Evolutionary conservation across 2,113 vertebrate species (phyloP).

Genomic region (Rhinopomastus cyanomelas): DNA sequence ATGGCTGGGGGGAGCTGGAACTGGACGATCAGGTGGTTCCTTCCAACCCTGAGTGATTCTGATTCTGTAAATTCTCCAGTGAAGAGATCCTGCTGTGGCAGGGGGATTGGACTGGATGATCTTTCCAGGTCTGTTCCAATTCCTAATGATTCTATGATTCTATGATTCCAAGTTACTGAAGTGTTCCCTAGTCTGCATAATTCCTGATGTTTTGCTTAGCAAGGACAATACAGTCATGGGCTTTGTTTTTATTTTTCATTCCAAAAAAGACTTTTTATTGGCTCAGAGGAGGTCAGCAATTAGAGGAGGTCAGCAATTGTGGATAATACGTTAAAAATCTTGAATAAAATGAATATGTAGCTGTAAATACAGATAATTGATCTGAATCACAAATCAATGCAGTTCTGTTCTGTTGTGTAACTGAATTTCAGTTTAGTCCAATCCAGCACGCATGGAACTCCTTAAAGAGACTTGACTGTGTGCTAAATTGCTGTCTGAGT

Average conservation of each 20-base stretch:
- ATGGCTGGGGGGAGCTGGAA: too few species aligned
- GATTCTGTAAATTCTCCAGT: too few species aligned
- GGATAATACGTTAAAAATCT: not conserved
- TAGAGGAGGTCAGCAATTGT: not conserved
- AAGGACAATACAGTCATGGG: not conserved
- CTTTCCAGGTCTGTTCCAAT: too few species aligned
- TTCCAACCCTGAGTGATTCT: too few species aligned
- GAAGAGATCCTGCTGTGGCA: too few species aligned
- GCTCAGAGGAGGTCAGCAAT: not conserved
- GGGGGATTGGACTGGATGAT: too few species aligned
- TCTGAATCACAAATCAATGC: not conserved
- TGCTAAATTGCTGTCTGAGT: not conserved
- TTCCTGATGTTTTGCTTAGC: not conserved
- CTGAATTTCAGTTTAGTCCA: constrained; percentile 12
- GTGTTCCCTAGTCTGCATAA: not conserved
- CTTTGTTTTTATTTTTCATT: not conserved
- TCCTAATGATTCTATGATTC: too few species aligned
- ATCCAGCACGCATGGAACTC: not conserved
- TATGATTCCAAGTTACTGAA: not conserved
- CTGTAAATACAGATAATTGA: not conserved
- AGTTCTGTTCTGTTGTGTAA: not conserved
- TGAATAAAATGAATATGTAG: not conserved
- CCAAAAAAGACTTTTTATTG: not conserved
- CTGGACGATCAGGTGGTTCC: too few species aligned
- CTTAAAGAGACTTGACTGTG: not conserved